Conservation (phyloP, 2,113 vertebrate species). For the Gallinago jamesoni region DNA sequence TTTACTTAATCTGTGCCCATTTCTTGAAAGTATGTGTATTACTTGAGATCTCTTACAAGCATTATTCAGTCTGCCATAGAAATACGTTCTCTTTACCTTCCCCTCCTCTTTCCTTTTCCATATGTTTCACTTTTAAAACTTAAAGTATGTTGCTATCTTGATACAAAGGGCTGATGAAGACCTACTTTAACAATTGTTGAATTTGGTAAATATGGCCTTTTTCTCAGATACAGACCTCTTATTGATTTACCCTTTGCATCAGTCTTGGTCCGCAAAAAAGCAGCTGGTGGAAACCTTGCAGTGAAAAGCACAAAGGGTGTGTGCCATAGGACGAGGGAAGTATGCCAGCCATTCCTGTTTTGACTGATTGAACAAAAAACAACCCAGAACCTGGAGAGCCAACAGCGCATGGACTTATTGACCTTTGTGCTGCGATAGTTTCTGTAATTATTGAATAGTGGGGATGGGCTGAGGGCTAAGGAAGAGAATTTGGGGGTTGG, state of each 20-base stretch:
- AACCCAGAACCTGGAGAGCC: background rate
- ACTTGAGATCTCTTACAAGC: background rate
- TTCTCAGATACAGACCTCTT: background rate
- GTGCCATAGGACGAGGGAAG: background rate
- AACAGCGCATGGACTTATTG: background rate
- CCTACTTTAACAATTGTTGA: background rate
- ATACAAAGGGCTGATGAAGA: background rate
- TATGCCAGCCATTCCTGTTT: background rate
- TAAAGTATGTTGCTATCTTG: background rate
- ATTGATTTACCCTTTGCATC: background rate
- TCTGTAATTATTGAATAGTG: constrained; percentile 5
- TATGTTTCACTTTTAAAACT: background rate
- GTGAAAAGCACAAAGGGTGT: background rate
- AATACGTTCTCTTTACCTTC: background rate
- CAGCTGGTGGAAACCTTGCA: background rate
- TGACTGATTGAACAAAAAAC: background rate
- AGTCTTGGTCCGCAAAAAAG: background rate
- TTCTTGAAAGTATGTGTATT: background rate
- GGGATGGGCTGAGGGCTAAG: background rate
- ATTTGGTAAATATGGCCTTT: background rate
- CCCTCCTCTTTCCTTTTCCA: background rate
- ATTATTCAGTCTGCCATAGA: background rate
- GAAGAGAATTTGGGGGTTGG: constrained; percentile 55
- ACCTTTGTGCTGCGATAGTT: constrained; percentile 3
- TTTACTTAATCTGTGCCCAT: background rate